phyloP scores from a whole-genome alignment of 2,888 invertebrate genomes.

The Entomobrya multifasciata region DNA sequence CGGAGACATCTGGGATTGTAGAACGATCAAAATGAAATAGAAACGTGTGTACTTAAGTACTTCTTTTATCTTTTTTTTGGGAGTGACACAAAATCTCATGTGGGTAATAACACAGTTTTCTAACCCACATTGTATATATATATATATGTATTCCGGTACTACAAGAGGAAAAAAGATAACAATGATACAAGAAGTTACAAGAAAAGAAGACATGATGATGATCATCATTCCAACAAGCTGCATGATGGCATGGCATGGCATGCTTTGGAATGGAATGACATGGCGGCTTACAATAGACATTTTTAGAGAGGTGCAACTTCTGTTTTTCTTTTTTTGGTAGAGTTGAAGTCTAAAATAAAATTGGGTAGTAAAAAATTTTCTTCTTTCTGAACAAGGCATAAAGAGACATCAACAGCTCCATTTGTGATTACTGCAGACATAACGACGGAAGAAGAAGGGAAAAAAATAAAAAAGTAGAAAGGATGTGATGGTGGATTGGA shows the following conservation, averaged over 20 bases:
- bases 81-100: slow-evolving; percentile 58
- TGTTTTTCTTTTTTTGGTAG: too few species aligned
- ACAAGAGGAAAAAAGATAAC: too few species aligned
- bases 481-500: too few species aligned
- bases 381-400: background rate
- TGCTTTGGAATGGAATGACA: background rate
- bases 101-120: too few species aligned
- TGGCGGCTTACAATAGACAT: background rate
- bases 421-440: slow-evolving; percentile 11
- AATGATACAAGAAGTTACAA: background rate
- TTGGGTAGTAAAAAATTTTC: background rate
- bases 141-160: slow-evolving; percentile 29
- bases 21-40: slow-evolving; percentile 43
- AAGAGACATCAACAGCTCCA: slow-evolving; percentile 3
- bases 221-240: slow-evolving; percentile 31
- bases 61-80: slow-evolving; percentile 38
- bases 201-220: too few species aligned
- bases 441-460: background rate
- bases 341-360: slow-evolving; percentile 7
- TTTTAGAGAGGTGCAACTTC: slow-evolving; percentile 19
- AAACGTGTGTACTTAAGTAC: slow-evolving; percentile 58
- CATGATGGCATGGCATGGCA: background rate
- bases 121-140: too few species aligned
- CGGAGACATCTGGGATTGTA: slow-evolving; percentile 54
- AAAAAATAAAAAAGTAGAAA: background rate